Base-by-base conservation (phyloP, 2,113 vertebrate genomes). In the Thunnus maccoyii region DNA sequence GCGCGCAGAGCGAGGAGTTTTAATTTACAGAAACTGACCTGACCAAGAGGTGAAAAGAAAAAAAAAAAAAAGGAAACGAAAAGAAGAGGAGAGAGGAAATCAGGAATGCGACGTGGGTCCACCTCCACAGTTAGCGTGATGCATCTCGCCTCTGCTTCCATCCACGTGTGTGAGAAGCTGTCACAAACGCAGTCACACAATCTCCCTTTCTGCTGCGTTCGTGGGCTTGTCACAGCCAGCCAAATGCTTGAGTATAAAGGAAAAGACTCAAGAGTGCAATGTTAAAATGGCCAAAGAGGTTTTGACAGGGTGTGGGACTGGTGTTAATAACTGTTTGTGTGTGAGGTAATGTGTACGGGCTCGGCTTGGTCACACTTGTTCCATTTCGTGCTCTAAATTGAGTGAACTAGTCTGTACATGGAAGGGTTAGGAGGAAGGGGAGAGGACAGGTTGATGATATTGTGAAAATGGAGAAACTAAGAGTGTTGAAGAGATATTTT, bases 281-380 rank as follows among this genome's bases (percentile, higher is more conserved):
- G 88, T 91, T 76, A 76, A 72, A 83, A 89, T 30, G 89, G 93
- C 93, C 94, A 94, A 94, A 95, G 89, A 93, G 86, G 89, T 81
- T 83, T 52, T 55, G 79, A 78, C 87, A 84, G 84, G 80, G 85
- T 86, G 32, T 67, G 15, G 63, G 71, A 25, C 41, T 32, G 55
- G 14, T 73, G 70, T 78, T 63, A n/a, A 16, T 41, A 36, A 60
- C 47, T 60, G 30, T 67, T 41, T 62, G 55, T 57, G 61, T 87
- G 61, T 80, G 44, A 62, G 25, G 30, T 75, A 41, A 60, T 48
- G 62, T 62, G 27, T 61, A 18, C 22, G 27, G 51, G 70, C 66
- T 73, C 27, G 0, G 27, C 64, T 72, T 47, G 32, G 48, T 71
- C 47, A n/a, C 55, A 69, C 64, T 78, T 66, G 75, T 77, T 81